Evolutionary conservation across 2,888 invertebrate species (phyloP), one percentile per base, ranked within the genome.

Genomic region (Eupeodes luniger): DNA sequence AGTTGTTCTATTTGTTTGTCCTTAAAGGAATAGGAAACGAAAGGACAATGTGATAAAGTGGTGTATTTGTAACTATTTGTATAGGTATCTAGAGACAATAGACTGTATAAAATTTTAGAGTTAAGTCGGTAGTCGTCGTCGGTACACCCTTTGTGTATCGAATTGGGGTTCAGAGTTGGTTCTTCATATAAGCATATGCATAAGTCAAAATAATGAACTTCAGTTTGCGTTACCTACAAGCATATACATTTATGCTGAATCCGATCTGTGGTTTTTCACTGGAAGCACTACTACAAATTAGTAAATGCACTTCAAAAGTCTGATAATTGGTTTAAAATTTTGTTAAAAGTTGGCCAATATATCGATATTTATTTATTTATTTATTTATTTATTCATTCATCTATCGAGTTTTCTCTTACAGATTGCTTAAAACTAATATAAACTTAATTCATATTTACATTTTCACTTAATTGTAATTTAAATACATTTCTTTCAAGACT

Each of bases 11-110:
- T 69, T 55, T 78, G 62, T 75, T 70, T 55, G 14, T 67, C 27
- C 27, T 27, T 27, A 27, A 27, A 27, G 27, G 27, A 27, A 27
- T 2, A 51, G 44, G 40, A 62, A 10, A 69, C 47, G 34, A 62
- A 66, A 49, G 67, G 66, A 44, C 53, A 55, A 55, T 55, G 14
- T 70, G 19, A 19, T 70, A 44, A 44, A 53, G 78, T 74, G 74
- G 74, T 78, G 62, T 78, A 69, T 79, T 83, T 79, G 66, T 74
- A n/a, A 44, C 16, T 55, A 3, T 27, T 27, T 27, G 27, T 2
- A 27, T 19, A 19, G 11, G 16, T 36, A 19, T 40, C 40, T 55
- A 70, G 40, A 27, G 4, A 69, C 4, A 27, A 2, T 1, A 27
- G 19, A 19, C 19, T 19, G 19, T 19, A 19, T 19, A 19, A 19